Percentiles rank a stretch among this genome's conserved stretches.
phyloP scores from a whole-genome alignment of 2,797 vertebrate species.

The Rhabdophis nuchalis region DNA sequence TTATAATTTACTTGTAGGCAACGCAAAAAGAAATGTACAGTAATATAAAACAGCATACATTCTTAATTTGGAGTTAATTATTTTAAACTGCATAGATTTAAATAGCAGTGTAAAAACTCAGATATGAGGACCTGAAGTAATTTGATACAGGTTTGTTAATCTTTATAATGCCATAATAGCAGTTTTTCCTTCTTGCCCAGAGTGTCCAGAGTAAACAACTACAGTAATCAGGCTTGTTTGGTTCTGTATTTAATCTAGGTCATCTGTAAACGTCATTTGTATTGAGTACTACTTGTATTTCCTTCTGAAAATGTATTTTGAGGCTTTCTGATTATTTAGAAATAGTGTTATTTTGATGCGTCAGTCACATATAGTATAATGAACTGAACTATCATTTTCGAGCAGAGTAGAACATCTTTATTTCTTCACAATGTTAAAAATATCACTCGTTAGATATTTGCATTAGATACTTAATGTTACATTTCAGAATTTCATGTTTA shows the following conservation, averaged over 20 bases:
- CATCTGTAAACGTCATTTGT: background rate
- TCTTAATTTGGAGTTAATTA: background rate
- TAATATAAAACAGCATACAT: background rate
- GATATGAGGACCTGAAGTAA: background rate
- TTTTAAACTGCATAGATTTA: background rate
- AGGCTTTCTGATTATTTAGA: background rate
- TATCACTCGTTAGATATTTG: background rate
- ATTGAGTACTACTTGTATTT: conserved; percentile 2
- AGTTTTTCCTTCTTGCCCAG: background rate
- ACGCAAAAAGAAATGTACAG: background rate
- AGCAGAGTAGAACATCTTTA: background rate
- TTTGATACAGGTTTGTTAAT: background rate
- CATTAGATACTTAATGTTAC: background rate
- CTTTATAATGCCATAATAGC: background rate
- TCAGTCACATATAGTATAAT: background rate
- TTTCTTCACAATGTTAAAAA: background rate
- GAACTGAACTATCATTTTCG: background rate
- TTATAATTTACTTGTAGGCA: background rate
- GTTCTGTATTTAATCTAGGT: conserved; percentile 22
- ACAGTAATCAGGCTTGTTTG: background rate
- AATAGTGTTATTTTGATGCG: background rate
- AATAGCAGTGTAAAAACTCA: background rate
- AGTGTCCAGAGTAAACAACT: background rate
- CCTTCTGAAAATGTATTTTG: conserved; percentile 7
- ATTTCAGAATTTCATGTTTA: background rate